Evolutionary conservation across 2,113 vertebrate species (phyloP).

Genomic region (Anthoscopus minutus): DNA sequence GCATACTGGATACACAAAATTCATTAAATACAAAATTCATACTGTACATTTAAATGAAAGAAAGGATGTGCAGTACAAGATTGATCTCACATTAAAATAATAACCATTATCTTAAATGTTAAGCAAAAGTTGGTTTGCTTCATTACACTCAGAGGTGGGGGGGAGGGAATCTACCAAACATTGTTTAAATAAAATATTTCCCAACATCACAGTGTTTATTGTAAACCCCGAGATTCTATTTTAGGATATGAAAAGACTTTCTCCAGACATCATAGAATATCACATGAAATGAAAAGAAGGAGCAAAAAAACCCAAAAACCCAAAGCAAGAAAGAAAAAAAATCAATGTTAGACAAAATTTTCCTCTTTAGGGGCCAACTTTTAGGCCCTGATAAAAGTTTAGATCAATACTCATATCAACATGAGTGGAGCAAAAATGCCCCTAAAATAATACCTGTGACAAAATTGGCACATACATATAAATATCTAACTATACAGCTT

Average conservation of each 20-base stretch:
- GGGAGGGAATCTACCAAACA: constrained; percentile 33
- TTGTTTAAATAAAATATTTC: constrained; percentile 66
- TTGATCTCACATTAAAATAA: constrained; percentile 71
- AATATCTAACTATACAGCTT: constrained; percentile 66
- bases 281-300: constrained; percentile 30
- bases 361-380: constrained; percentile 44
- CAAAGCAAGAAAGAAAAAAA: neutral
- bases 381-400: constrained; percentile 49
- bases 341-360: constrained; percentile 27
- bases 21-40: constrained; percentile 79
- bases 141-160: constrained; percentile 16
- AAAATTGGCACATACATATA: constrained; percentile 82
- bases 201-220: constrained; percentile 81
- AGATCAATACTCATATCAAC: constrained; percentile 61
- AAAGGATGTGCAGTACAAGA: constrained; percentile 70
- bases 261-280: constrained; percentile 52
- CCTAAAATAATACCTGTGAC: constrained; percentile 70
- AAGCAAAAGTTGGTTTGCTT: constrained; percentile 55
- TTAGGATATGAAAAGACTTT: constrained; percentile 66
- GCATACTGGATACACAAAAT: constrained; percentile 79
- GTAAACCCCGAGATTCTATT: constrained; percentile 78
- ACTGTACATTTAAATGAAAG: constrained; percentile 75
- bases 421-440: constrained; percentile 62
- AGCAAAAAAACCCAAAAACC: neutral
- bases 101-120: constrained; percentile 69